Conservation (phyloP, 2,888 invertebrate species). For the Spisula solida region DNA sequence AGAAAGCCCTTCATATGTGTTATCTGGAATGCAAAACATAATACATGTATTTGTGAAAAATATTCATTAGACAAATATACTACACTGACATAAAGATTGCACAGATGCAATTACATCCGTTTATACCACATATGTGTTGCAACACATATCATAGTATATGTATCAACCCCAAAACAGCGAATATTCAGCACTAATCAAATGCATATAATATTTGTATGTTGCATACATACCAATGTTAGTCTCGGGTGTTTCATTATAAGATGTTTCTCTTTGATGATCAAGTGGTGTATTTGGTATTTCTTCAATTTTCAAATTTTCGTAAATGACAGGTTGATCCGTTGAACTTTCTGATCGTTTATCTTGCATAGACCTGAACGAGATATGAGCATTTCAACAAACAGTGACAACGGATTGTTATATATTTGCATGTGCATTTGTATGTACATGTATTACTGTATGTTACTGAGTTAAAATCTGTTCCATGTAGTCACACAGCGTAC, state of each 20-base stretch:
- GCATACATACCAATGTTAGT: neutral
- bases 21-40: neutral
- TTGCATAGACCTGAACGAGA: neutral
- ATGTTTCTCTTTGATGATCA: neutral
- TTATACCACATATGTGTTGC: too few relatives aligned
- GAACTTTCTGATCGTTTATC: neutral
- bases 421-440: too few relatives aligned
- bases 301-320: neutral
- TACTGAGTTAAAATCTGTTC: too few relatives aligned
- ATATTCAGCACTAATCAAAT: too few relatives aligned
- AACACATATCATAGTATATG: too few relatives aligned
- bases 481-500: too few relatives aligned
- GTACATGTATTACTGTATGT: too few relatives aligned
- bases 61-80: neutral
- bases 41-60: neutral
- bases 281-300: neutral
- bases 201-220: too few relatives aligned
- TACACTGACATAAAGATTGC: neutral
- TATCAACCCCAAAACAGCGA: too few relatives aligned
- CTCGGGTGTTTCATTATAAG: neutral
- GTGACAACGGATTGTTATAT: too few relatives aligned
- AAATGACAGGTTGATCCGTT: neutral
- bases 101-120: too few relatives aligned
- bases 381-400: too few relatives aligned
- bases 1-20: neutral